Percentiles rank a stretch among this genome's conserved stretches.
Conservation (phyloP, 1,140 invertebrate species). For the Drosophila simulans region DNA sequence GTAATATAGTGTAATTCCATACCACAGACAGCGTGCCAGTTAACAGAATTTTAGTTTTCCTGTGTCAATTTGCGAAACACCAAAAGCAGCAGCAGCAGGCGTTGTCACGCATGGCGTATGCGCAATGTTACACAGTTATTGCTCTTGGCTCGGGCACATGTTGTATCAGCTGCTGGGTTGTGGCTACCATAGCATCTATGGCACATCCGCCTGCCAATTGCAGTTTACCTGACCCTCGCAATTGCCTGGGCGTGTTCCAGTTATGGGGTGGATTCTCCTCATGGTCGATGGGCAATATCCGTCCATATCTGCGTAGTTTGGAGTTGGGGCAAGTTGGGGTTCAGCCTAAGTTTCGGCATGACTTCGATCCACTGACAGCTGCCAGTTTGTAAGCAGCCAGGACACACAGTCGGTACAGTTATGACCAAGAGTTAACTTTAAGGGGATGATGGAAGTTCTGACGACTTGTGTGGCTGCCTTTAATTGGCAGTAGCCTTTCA, state of each 20-base stretch:
- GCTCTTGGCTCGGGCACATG: slow-evolving; percentile 12
- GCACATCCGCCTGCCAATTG: slow-evolving; percentile 61
- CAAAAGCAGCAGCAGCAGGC: slow-evolving; percentile 15
- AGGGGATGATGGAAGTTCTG: background rate
- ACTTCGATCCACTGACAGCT: slow-evolving; percentile 33
- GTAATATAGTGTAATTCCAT: slow-evolving; percentile 19
- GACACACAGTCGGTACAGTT: slow-evolving; percentile 33
- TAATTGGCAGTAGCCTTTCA: slow-evolving; percentile 3
- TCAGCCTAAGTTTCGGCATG: slow-evolving; percentile 24
- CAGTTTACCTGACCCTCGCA: slow-evolving; percentile 66
- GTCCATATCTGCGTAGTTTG: slow-evolving; percentile 9
- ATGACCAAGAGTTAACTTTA: slow-evolving; percentile 30
- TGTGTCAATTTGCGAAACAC: slow-evolving; percentile 37
- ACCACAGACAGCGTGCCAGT: slow-evolving; percentile 3
- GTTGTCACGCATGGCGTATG: slow-evolving; percentile 60
- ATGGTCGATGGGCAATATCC: slow-evolving; percentile 35
- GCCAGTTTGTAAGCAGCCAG: slow-evolving; percentile 5
- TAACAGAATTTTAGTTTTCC: slow-evolving; percentile 49
- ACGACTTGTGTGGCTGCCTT: slow-evolving; percentile 1
- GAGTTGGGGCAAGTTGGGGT: too few relatives aligned
- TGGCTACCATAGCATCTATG: background rate
- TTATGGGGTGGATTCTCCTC: slow-evolving; percentile 33
- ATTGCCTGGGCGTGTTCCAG: slow-evolving; percentile 53
- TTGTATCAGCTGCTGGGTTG: slow-evolving; percentile 36
- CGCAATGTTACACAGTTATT: slow-evolving; percentile 42